Conservation (phyloP, 2,797 vertebrate species). For the Rallus crepitans region DNA sequence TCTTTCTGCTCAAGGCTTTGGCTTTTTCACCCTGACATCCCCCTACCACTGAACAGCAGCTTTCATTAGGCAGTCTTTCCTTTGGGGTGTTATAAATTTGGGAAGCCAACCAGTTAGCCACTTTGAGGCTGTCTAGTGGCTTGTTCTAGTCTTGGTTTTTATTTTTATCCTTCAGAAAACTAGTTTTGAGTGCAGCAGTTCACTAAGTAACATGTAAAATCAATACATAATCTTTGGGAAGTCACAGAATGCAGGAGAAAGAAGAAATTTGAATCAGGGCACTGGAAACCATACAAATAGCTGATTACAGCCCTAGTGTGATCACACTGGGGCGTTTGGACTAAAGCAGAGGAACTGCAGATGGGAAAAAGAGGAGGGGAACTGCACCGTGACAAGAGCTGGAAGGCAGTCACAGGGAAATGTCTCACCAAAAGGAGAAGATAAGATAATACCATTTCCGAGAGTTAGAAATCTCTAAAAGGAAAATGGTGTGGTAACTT, state of each 20-base stretch:
- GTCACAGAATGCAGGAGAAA: not conserved
- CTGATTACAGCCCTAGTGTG: not conserved
- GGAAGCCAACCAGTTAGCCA: not conserved
- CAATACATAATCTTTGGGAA: not conserved
- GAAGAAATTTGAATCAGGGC: not conserved
- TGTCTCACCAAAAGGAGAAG: slow-evolving; percentile 4
- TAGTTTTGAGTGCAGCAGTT: not conserved
- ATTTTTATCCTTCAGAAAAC: not conserved
- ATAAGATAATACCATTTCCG: slow-evolving; percentile 30
- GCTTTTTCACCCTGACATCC: not conserved
- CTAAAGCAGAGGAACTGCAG: slow-evolving; percentile 1
- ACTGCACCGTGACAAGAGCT: not conserved
- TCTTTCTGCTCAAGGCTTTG: not conserved
- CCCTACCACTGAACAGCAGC: not conserved
- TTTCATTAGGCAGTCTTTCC: not conserved
- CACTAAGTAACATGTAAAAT: not conserved
- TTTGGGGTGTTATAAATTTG: not conserved
- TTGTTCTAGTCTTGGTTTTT: not conserved
- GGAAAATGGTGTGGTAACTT: slow-evolving; percentile 1
- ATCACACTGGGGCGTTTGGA: not conserved
- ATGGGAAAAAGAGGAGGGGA: slow-evolving; percentile 31
- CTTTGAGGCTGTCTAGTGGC: not conserved
- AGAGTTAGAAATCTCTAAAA: not conserved
- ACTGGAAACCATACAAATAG: not conserved
- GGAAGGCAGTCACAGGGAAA: not conserved